Evolutionary conservation across 1,140 invertebrate species (phyloP).

Genomic region (Euglossa dilemma): DNA sequence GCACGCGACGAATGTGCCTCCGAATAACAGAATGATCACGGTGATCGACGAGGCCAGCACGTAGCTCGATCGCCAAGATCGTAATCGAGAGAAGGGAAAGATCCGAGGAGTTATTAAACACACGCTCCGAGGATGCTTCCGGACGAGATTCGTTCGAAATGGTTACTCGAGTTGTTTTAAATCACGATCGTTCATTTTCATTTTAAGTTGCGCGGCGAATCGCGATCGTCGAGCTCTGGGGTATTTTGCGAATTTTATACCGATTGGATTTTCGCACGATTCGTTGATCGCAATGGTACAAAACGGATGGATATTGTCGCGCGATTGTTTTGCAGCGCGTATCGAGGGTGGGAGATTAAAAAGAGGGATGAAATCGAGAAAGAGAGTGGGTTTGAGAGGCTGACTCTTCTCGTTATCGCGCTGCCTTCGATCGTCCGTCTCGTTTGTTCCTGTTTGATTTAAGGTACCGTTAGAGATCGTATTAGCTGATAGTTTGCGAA

Average conservation of each 20-base stretch:
- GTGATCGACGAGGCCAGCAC: conserved; percentile 88
- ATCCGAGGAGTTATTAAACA: too few relatives aligned
- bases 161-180: background rate
- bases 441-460: conserved; percentile 32
- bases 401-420: background rate
- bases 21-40: conserved; percentile 85
- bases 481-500: conserved; percentile 27
- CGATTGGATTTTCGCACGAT: background rate
- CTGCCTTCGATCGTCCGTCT: conserved; percentile 7
- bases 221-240: too few relatives aligned
- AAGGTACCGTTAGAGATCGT: conserved; percentile 15
- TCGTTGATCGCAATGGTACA: conserved; percentile 11
- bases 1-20: conserved; percentile 72
- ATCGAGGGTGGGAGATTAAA: background rate
- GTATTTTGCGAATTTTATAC: background rate
- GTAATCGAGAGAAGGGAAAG: background rate
- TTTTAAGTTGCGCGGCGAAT: background rate
- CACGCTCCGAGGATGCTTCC: background rate
- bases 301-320: background rate
- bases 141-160: background rate
- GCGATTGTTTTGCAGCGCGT: background rate
- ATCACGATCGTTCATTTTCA: background rate
- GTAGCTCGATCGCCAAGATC: conserved; percentile 57
- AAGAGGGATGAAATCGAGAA: background rate
- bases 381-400: background rate